Evolutionary conservation across 2,888 invertebrate species (phyloP), one percentile per base, ranked within the genome.

Genomic region (Scaptomyza cyrtandrae): DNA sequence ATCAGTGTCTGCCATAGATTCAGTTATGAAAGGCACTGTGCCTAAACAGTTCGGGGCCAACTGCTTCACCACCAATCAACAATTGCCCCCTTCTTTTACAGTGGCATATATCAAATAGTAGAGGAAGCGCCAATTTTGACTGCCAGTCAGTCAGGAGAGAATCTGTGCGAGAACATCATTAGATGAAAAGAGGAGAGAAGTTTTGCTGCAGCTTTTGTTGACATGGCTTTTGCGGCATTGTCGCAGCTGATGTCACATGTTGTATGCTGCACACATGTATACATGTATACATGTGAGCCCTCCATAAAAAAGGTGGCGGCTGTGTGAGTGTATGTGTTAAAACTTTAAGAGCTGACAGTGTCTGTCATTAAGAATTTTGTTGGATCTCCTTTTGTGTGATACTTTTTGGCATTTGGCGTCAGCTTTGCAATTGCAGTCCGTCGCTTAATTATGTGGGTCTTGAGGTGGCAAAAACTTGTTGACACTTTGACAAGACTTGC

Each of bases 191-290:
- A 37, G 37, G 9, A 39, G 7, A 14, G 39, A 39, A 39, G 39
- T 41, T 16, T 10, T 11, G 56, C 29, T 73, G 71, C 75, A 65
- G 81, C 84, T 72, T 80, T 75, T 81, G 79, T 83, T 83, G 83
- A 84, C 84, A 82, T 59, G 82, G 72, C 78, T 80, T 78, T 63
- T 85, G 76, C 74, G 87, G 79, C 79, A 65, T 77, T 85, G 87
- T 87, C 67, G 76, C 87, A 85, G 75, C 80, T 70, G 83, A 75
- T 86, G 85, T 79, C 87, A 77, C 83, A 80, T 80, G 73, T 77
- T 87, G 77, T 75, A 65, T 57, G 63, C 68, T 60, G 71, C 9
- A 31, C 9, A 31, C 71, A 72, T 16, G 16, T 10, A 41, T 10
- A 31, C 71, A 72, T 16, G 16, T 10, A 41, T 10, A 16, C 67